A percentile compares a stretch with the other conserved stretches of the same genome.
Evolutionary conservation across 1,140 invertebrate species (phyloP).

Genomic region (Pissodes strobi): DNA sequence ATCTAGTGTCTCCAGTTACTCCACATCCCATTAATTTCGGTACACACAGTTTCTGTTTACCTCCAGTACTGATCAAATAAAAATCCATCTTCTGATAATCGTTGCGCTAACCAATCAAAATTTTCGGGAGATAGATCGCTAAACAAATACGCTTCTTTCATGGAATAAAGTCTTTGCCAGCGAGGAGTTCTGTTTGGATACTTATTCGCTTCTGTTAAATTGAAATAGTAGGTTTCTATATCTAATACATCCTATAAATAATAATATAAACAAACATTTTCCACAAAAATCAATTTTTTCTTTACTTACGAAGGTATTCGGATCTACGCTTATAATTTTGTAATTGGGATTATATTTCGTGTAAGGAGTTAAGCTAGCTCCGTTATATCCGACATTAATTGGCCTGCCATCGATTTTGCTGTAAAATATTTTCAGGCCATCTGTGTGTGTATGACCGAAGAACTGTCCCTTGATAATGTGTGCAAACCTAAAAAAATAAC

Average conservation of each 20-base stretch:
- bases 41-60: too few species aligned
- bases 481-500: constrained; percentile 50
- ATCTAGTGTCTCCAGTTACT: too few species aligned
- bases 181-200: constrained; percentile 49
- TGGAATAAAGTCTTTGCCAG: constrained; percentile 60
- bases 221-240: constrained; percentile 66
- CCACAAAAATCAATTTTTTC: too few species aligned
- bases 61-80: constrained; percentile 39
- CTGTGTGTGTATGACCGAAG: constrained; percentile 79
- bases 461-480: constrained; percentile 75
- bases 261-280: too few species aligned
- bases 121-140: constrained; percentile 57
- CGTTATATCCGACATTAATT: constrained; percentile 74
- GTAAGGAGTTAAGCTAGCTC: constrained; percentile 72
- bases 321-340: constrained; percentile 71
- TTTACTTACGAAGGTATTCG: constrained; percentile 62
- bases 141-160: constrained; percentile 64
- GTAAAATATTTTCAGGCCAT: constrained; percentile 74
- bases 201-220: constrained; percentile 64
- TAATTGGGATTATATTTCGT: constrained; percentile 79
- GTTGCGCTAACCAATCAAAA: constrained; percentile 57
- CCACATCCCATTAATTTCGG: too few species aligned
- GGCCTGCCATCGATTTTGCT: constrained; percentile 48
- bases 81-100: constrained; percentile 50
- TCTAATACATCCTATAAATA: constrained; percentile 60